Evolutionary conservation across 1,140 invertebrate species (phyloP).

Genomic region (Plectrocnemia conspersa): DNA sequence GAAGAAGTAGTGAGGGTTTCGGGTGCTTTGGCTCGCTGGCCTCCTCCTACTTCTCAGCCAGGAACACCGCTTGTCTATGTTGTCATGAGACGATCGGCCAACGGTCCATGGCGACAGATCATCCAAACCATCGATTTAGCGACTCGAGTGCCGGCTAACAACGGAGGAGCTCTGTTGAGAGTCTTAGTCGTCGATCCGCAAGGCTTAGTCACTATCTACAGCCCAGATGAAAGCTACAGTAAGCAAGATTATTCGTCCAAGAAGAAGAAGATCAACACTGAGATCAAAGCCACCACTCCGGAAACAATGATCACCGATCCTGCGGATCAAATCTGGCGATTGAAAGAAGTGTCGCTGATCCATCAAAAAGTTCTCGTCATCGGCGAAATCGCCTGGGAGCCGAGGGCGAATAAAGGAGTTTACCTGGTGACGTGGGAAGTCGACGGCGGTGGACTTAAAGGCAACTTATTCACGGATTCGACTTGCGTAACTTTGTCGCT

Average conservation of each 20-base stretch:
- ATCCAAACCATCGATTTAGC: slow-evolving; percentile 58
- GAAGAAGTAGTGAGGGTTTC: slow-evolving; percentile 58
- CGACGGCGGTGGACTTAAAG: slow-evolving; percentile 74
- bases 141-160: slow-evolving; percentile 55
- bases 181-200: slow-evolving; percentile 62
- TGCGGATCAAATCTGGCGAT: slow-evolving; percentile 54
- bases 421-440: slow-evolving; percentile 81
- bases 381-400: slow-evolving; percentile 70
- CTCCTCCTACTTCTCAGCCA: slow-evolving; percentile 51
- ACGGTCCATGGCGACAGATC: slow-evolving; percentile 62
- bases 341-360: slow-evolving; percentile 62
- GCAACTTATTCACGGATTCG: slow-evolving; percentile 75
- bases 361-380: slow-evolving; percentile 69
- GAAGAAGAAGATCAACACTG: slow-evolving; percentile 52
- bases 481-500: slow-evolving; percentile 71
- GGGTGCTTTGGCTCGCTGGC: slow-evolving; percentile 57
- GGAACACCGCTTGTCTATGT: slow-evolving; percentile 61
- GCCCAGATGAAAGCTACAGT: slow-evolving; percentile 51
- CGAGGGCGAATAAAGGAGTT: slow-evolving; percentile 57
- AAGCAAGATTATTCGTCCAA: slow-evolving; percentile 41
- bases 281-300: slow-evolving; percentile 56
- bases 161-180: slow-evolving; percentile 55
- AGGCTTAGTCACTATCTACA: slow-evolving; percentile 63
- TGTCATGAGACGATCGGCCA: slow-evolving; percentile 58
- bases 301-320: slow-evolving; percentile 46